Conservation (phyloP, 1,140 invertebrate species). For the Drosophila orosa region DNA sequence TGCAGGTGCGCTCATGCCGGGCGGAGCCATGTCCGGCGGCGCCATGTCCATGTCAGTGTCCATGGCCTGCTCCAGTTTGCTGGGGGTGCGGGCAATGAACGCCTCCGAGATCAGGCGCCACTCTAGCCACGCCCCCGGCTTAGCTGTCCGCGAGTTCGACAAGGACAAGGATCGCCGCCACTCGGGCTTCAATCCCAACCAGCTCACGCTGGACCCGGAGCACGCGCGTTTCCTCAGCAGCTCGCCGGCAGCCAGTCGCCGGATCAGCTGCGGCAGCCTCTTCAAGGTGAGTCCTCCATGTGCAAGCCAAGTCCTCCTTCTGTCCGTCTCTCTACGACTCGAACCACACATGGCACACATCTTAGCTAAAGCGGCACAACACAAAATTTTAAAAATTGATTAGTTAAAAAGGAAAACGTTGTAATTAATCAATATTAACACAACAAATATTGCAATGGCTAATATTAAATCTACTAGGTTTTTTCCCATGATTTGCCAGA, state of each 20-base stretch:
- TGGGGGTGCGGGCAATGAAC: conserved; percentile 61
- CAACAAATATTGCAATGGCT: neutral
- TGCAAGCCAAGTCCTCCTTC: neutral
- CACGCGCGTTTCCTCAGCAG: conserved; percentile 87
- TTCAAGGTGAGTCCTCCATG: conserved; percentile 86
- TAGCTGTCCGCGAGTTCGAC: conserved; percentile 80
- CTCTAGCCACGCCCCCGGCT: conserved; percentile 81
- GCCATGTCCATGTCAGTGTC: conserved; percentile 53
- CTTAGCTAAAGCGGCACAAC: conserved; percentile 26
- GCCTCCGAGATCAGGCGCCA: conserved; percentile 76
- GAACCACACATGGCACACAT: conserved; percentile 4
- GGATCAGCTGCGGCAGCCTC: conserved; percentile 91
- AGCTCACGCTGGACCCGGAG: conserved; percentile 86
- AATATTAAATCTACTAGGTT: neutral
- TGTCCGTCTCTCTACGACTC: conserved; percentile 13
- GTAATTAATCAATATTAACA: neutral
- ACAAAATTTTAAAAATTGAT: neutral
- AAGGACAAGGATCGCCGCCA: conserved; percentile 85
- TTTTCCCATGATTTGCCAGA: neutral
- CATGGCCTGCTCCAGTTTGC: conserved; percentile 54
- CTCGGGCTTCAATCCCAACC: conserved; percentile 86
- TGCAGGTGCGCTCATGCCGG: conserved; percentile 35
- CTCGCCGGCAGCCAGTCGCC: conserved; percentile 90
- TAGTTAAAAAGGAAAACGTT: neutral
- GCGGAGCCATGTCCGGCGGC: conserved; percentile 15